Percentiles rank a stretch among this genome's conserved stretches.
These are phyloP conservation scores for Eonycteris spelaea DNA, from an alignment of 2,113 vertebrate species.

Conservation along the genomic window DNA sequence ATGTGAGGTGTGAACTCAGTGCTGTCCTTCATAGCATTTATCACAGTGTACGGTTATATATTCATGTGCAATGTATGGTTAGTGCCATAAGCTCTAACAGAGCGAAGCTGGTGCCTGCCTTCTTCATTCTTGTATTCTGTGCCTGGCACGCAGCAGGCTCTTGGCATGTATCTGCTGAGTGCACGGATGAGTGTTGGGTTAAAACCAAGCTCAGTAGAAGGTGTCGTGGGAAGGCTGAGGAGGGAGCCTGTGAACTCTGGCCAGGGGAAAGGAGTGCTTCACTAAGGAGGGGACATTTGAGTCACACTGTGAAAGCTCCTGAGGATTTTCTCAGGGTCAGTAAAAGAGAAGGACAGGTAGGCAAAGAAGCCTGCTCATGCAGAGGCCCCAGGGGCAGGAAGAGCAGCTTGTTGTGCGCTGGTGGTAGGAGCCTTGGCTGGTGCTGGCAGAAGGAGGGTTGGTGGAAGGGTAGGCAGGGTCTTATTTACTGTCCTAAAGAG, in stretches of 20 bases:
- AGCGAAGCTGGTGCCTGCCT: background rate
- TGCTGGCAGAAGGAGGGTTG: background rate
- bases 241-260: background rate
- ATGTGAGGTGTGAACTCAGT: background rate
- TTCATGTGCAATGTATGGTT: background rate
- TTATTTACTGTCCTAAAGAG: background rate
- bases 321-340: background rate
- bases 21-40: background rate
- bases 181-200: background rate
- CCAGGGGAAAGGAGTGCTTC: background rate
- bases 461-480: background rate
- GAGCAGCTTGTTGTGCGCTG: too few species aligned
- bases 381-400: background rate
- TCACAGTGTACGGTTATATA: accelerated
- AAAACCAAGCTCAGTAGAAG: background rate
- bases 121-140: background rate
- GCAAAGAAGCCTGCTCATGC: background rate
- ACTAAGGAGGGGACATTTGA: background rate
- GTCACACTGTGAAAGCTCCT: background rate
- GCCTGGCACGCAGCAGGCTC: background rate
- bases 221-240: background rate
- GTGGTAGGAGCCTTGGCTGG: background rate
- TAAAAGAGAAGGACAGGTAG: background rate
- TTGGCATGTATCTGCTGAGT: background rate
- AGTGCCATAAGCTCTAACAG: background rate